A percentile compares a stretch with the other conserved stretches of the same genome.
Evolutionary conservation across 2,888 invertebrate genomes (phyloP).

Genomic region (Pheosia gnoma): DNA sequence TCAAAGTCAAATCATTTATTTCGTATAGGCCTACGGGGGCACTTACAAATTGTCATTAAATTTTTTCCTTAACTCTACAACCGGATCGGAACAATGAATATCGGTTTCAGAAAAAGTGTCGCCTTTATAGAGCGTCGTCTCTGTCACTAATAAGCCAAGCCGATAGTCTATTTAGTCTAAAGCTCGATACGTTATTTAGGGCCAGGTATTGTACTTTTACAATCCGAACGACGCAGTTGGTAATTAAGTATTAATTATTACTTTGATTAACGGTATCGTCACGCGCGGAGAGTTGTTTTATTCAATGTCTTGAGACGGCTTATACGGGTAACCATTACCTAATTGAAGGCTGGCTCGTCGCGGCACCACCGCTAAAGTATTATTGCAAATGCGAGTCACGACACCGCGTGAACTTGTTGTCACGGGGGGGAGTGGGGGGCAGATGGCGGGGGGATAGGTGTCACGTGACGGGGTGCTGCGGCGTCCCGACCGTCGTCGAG

Average conservation of each 20-base stretch:
- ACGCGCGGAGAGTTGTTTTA: constrained; percentile 37
- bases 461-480: constrained; percentile 52
- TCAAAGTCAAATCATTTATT: too few species aligned
- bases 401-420: constrained; percentile 68
- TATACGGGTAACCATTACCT: constrained; percentile 53
- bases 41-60: too few species aligned
- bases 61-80: too few species aligned
- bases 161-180: too few species aligned
- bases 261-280: constrained; percentile 33
- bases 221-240: constrained; percentile 1
- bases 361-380: constrained; percentile 50
- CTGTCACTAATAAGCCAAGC: too few species aligned
- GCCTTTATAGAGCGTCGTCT: too few species aligned
- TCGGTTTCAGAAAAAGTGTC: too few species aligned
- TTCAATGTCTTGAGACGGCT: constrained; percentile 54
- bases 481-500: constrained; percentile 63
- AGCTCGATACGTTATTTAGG: too few species aligned
- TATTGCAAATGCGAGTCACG: constrained; percentile 72
- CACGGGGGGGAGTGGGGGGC: constrained; percentile 28
- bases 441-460: constrained; percentile 43
- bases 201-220: not conserved
- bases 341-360: constrained; percentile 61
- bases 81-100: too few species aligned
- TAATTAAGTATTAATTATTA: constrained; percentile 13
- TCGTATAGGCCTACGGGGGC: too few species aligned